Conservation (phyloP, 2,797 vertebrate genomes). For the Manis javanica region DNA sequence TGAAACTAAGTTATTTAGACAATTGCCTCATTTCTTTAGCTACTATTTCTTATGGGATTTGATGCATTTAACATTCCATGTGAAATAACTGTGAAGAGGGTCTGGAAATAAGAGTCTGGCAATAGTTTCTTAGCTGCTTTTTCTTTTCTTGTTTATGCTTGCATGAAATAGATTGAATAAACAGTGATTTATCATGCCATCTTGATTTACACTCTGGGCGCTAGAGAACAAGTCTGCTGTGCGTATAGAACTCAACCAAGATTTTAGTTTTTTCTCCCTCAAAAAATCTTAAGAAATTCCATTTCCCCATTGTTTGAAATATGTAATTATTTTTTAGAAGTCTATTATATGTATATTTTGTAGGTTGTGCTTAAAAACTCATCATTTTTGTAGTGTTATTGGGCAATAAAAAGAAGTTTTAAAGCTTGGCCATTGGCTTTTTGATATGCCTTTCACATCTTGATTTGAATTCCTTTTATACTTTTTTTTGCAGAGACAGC, state of each 20-base stretch:
- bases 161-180: slow-evolving; percentile 53
- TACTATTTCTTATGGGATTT: neutral
- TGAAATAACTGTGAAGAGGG: slow-evolving; percentile 55
- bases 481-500: slow-evolving; percentile 22
- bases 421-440: slow-evolving; percentile 27
- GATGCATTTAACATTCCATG: neutral
- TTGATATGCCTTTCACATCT: slow-evolving; percentile 14
- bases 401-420: slow-evolving; percentile 37
- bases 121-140: slow-evolving; percentile 18
- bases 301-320: slow-evolving; percentile 51
- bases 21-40: neutral
- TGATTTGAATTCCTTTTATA: slow-evolving; percentile 56
- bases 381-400: neutral
- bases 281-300: slow-evolving; percentile 1
- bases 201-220: slow-evolving; percentile 13
- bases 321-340: slow-evolving; percentile 19
- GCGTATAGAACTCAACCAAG: neutral
- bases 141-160: slow-evolving; percentile 63
- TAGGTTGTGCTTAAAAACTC: neutral
- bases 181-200: slow-evolving; percentile 29
- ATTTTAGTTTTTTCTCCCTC: neutral
- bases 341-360: slow-evolving; percentile 17
- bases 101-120: slow-evolving; percentile 14
- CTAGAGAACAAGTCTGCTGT: neutral
- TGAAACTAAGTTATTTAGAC: slow-evolving; percentile 34